These are phyloP conservation scores for Drosophila obscura DNA, from an alignment of 1,140 invertebrate species.

Conservation along the genomic window DNA sequence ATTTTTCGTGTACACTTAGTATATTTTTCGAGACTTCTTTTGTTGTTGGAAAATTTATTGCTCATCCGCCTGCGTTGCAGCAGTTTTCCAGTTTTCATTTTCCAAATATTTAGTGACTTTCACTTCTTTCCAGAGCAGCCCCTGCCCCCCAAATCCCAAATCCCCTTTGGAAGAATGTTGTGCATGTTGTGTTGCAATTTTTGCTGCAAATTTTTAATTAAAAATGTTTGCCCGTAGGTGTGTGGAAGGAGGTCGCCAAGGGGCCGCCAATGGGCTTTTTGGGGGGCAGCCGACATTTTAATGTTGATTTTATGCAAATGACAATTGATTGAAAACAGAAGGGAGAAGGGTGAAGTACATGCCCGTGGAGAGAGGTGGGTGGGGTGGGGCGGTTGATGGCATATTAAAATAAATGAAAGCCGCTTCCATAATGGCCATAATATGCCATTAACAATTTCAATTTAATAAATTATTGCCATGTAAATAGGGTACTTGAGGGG, in stretches of 20 bases:
- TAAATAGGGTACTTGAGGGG: constrained; percentile 27
- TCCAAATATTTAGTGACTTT: constrained; percentile 66
- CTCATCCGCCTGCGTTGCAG: constrained; percentile 4
- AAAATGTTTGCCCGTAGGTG: constrained; percentile 38
- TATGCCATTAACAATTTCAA: constrained; percentile 70
- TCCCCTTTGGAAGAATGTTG: constrained; percentile 28
- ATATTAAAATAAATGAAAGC: constrained; percentile 69
- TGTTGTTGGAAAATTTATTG: constrained; percentile 55
- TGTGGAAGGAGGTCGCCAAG: constrained; percentile 6
- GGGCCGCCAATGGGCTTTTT: background rate
- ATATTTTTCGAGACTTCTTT: too few relatives aligned
- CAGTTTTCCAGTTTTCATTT: constrained; percentile 43
- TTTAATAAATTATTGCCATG: constrained; percentile 61
- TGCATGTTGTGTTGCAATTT: constrained; percentile 55
- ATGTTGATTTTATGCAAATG: constrained; percentile 77
- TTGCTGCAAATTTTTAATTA: constrained; percentile 63
- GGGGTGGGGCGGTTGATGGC: constrained; percentile 26
- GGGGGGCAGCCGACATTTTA: constrained; percentile 49
- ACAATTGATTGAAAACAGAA: constrained; percentile 69
- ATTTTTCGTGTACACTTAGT: constrained; percentile 58
- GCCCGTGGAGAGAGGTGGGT: background rate
- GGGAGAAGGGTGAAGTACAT: constrained; percentile 9
- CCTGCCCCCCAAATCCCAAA: background rate
- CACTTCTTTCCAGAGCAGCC: constrained; percentile 39
- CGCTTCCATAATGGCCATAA: constrained; percentile 56